Evolutionary conservation across 2,888 invertebrate species (phyloP).

Genomic region (Ptilodon capucinus): DNA sequence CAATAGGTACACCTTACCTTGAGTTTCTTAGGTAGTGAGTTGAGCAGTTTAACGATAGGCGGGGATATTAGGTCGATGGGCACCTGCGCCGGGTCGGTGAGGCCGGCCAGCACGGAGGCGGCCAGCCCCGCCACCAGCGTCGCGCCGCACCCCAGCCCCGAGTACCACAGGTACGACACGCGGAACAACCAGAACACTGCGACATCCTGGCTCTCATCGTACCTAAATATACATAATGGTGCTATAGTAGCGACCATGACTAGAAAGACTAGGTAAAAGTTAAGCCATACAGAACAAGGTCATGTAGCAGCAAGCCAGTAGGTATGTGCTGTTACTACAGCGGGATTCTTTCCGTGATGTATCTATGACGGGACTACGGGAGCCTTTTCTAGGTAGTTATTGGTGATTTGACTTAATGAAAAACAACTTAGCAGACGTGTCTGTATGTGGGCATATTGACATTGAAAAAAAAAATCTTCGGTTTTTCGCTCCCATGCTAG

Average conservation of each 20-base stretch:
- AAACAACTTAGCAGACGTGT: too few relatives aligned
- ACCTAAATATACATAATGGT: neutral
- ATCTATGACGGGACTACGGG: too few relatives aligned
- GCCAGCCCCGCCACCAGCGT: slow-evolving; percentile 88
- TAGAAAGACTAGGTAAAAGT: too few relatives aligned
- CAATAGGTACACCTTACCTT: slow-evolving; percentile 65
- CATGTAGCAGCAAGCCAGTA: too few relatives aligned
- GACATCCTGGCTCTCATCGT: slow-evolving; percentile 46
- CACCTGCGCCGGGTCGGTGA: slow-evolving; percentile 83
- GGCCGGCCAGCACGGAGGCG: slow-evolving; percentile 87
- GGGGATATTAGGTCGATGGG: slow-evolving; percentile 87
- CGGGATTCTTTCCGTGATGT: too few relatives aligned
- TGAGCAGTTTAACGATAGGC: slow-evolving; percentile 81
- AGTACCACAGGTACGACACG: slow-evolving; percentile 96
- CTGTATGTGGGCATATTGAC: too few relatives aligned
- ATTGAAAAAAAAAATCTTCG: too few relatives aligned
- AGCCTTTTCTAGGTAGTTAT: too few relatives aligned
- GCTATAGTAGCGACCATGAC: neutral
- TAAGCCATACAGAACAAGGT: too few relatives aligned
- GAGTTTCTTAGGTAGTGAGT: slow-evolving; percentile 69
- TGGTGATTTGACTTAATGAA: too few relatives aligned
- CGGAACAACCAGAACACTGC: slow-evolving; percentile 84
- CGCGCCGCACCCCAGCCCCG: slow-evolving; percentile 88
- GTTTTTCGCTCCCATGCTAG: too few relatives aligned
- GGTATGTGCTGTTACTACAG: too few relatives aligned